phyloP scores from a whole-genome alignment of 2,113 vertebrate genomes.

The Lophochroa leadbeateri region DNA sequence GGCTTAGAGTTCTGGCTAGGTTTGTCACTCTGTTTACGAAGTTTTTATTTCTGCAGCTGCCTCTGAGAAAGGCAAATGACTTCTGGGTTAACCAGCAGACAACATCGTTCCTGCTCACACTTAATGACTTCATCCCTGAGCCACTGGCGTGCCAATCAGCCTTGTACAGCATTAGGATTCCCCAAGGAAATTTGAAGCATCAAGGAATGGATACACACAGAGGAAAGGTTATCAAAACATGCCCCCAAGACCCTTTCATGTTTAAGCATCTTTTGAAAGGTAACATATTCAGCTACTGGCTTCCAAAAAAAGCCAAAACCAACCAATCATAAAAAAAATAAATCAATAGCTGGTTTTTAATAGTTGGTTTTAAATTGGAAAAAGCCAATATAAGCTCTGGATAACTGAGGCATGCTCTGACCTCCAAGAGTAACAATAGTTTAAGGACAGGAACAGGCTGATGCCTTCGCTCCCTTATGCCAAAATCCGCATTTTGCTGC shows the following conservation, averaged over 20 bases:
- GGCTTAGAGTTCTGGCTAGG: background rate
- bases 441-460: background rate
- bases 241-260: background rate
- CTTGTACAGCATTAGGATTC: background rate
- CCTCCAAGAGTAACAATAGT: background rate
- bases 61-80: background rate
- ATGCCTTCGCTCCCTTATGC: background rate
- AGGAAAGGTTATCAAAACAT: background rate
- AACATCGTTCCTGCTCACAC: background rate
- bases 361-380: background rate
- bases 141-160: fast-evolving
- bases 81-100: background rate
- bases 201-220: background rate
- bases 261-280: background rate
- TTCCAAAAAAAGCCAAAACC: background rate
- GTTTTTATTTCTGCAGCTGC: background rate
- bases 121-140: background rate
- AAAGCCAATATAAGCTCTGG: background rate
- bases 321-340: background rate
- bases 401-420: background rate
- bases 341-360: background rate
- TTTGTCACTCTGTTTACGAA: background rate
- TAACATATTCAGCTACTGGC: background rate
- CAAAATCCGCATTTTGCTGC: background rate
- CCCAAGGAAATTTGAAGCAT: background rate